Base-by-base conservation (phyloP, 1,140 invertebrate species). In the Drosophila quadrilineata region DNA sequence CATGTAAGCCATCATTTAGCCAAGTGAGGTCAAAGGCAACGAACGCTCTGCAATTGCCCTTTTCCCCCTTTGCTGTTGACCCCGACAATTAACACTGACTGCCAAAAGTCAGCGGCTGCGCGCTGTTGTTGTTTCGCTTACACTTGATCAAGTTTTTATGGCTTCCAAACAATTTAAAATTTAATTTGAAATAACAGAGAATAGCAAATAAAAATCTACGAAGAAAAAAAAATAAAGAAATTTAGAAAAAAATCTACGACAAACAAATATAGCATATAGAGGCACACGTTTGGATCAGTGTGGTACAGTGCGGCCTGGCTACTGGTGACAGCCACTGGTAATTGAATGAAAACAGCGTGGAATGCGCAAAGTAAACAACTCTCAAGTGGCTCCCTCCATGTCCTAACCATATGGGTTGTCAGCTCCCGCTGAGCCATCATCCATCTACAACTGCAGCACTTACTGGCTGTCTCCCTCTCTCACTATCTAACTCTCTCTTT, bases 61-160 rank as follows among this genome's bases (percentile, higher is more conserved):
- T 46, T 67, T 46, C 24, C 9, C 24, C 36, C 48, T 24, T 33
- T 21, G 6, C 28, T 63, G n/a, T 60, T 54, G 68, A 76, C 49
- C 67, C 76, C 64, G 75, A 82, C 75, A 80, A 80, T 80, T 80
- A 80, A 80, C 79, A 82, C 64, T 60, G 72, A 57, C 67, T 82
- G 57, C 58, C 67, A 74, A 80, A 82, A 82, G 76, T 82, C 69
- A 79, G 54, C 60, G 52, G 41, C 40, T 43, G 59, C 54, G 50
- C 49, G 45, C 52, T 10, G 45, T 36, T 38, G 50, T 43, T 50
- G 60, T 62, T 71, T 60, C 59, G 54, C 63, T 46, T 62, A 73
- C 82, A 87, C 82, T 82, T 87, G 82, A 87, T 75, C 73, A 82
- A 87, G 66, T 82, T 87, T 87, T 87, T 87, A 87, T 87, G 70